Percentiles rank a stretch among this genome's conserved stretches.
These are phyloP conservation scores for Neodiprion pinetum DNA, from an alignment of 1,140 invertebrate species.

Conservation along the genomic window DNA sequence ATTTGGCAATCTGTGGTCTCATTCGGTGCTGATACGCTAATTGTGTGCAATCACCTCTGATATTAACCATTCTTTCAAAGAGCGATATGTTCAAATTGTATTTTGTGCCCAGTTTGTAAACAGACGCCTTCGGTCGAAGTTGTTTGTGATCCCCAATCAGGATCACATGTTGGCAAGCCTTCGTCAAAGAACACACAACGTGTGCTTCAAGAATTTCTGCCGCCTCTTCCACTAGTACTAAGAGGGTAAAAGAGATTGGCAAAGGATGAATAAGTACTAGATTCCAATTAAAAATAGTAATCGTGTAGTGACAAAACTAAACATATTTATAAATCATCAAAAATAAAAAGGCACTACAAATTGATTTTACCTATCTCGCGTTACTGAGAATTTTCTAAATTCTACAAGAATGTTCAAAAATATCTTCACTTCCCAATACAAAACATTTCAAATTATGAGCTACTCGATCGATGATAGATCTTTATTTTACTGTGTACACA, in stretches of 20 bases:
- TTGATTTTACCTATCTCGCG: too few species aligned
- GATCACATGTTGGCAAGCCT: constrained; percentile 79
- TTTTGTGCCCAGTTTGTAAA: constrained; percentile 65
- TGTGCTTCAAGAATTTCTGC: constrained; percentile 85
- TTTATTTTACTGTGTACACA: too few species aligned
- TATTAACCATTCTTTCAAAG: constrained; percentile 75
- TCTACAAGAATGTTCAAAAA: too few species aligned
- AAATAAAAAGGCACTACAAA: too few species aligned
- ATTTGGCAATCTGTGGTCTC: constrained; percentile 68
- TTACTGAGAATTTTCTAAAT: too few species aligned
- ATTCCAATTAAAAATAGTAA: background rate
- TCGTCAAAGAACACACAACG: constrained; percentile 75
- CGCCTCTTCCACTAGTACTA: constrained; percentile 86
- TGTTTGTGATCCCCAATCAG: constrained; percentile 85
- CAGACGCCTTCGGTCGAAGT: constrained; percentile 71
- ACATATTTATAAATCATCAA: too few species aligned
- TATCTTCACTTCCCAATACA: too few species aligned
- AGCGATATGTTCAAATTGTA: constrained; percentile 74
- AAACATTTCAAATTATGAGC: too few species aligned
- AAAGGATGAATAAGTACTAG: background rate
- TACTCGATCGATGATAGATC: too few species aligned
- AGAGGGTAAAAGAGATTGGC: constrained; percentile 28
- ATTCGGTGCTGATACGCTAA: constrained; percentile 72
- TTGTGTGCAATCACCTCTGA: constrained; percentile 62
- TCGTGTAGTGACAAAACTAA: too few species aligned